Percentiles rank a stretch among this genome's conserved stretches.
These are phyloP conservation scores for Nemotelus pantherinus DNA, from an alignment of 2,888 invertebrate species.

Conservation along the genomic window DNA sequence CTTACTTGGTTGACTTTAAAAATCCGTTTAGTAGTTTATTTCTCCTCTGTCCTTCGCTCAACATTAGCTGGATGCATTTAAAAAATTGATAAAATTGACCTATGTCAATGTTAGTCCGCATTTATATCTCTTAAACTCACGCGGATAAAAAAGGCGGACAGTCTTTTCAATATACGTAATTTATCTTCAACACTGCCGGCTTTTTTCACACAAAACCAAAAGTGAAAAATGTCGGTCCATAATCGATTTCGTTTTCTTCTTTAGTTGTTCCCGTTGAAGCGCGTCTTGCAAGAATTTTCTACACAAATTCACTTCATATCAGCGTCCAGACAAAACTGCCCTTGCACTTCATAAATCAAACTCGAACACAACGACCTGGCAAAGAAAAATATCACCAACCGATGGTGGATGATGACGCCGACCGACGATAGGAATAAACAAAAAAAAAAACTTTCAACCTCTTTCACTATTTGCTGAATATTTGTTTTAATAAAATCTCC, in stretches of 20 bases:
- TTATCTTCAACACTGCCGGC: neutral
- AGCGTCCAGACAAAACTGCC: constrained; percentile 29
- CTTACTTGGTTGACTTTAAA: no score
- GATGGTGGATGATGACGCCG: neutral
- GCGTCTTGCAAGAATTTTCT: constrained; percentile 27
- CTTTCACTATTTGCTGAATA: constrained; percentile 31
- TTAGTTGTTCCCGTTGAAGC: neutral
- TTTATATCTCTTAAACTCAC: no score
- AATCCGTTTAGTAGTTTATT: no score
- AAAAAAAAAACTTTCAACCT: constrained; percentile 7
- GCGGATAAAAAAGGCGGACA: no score
- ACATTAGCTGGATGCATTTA: no score
- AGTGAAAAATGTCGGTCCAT: constrained; percentile 26
- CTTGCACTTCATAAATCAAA: constrained; percentile 42
- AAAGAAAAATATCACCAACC: neutral
- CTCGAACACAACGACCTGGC: neutral
- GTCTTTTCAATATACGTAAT: constrained; percentile 7
- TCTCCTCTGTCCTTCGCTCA: no score
- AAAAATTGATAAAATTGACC: no score
- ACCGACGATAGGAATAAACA: neutral
- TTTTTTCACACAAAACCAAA: neutral
- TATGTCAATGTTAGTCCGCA: no score
- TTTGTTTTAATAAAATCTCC: constrained; percentile 35
- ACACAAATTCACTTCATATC: constrained; percentile 37
- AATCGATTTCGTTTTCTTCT: constrained; percentile 13